A percentile compares a stretch with the other conserved stretches of the same genome.
These are phyloP conservation scores for Callocephalon fimbriatum DNA, from an alignment of 2,113 vertebrate genomes.

Conservation along the genomic window DNA sequence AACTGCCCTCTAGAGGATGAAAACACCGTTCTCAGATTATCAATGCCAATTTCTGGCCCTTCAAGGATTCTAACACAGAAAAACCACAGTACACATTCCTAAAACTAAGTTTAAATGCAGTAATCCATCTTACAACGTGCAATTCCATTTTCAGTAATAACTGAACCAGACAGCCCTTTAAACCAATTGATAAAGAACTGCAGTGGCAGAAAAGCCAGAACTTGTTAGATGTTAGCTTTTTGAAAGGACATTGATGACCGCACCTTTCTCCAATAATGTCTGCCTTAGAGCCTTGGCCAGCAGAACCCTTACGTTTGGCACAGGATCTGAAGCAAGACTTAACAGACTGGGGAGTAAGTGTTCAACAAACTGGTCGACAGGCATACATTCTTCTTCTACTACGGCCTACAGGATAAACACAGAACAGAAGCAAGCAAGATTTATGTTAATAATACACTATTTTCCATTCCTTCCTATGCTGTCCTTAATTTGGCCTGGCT, in stretches of 20 bases:
- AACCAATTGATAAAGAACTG: background rate
- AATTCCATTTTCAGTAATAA: background rate
- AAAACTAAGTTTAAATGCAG: background rate
- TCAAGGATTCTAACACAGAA: rapidly evolving
- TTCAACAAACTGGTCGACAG: constrained; percentile 86
- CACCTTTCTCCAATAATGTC: constrained; percentile 88
- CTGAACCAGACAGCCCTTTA: background rate
- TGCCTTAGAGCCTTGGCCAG: constrained; percentile 88
- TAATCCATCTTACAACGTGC: rapidly evolving
- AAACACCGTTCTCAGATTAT: background rate
- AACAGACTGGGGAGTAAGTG: constrained; percentile 87
- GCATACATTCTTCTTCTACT: constrained; percentile 86
- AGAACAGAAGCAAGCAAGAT: background rate
- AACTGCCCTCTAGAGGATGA: background rate
- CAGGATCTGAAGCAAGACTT: constrained; percentile 87
- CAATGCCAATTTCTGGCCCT: background rate
- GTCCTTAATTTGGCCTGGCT: background rate
- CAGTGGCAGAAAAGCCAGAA: background rate
- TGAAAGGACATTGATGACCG: background rate
- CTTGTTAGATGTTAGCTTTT: rapidly evolving
- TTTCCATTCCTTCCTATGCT: background rate
- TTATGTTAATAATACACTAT: background rate
- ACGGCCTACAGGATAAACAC: constrained; percentile 71
- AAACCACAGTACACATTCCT: rapidly evolving
- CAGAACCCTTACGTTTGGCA: constrained; percentile 87